Evolutionary conservation across 2,888 invertebrate species (phyloP), one percentile per base, ranked within the genome.

Genomic region (Parnassius orleans): DNA sequence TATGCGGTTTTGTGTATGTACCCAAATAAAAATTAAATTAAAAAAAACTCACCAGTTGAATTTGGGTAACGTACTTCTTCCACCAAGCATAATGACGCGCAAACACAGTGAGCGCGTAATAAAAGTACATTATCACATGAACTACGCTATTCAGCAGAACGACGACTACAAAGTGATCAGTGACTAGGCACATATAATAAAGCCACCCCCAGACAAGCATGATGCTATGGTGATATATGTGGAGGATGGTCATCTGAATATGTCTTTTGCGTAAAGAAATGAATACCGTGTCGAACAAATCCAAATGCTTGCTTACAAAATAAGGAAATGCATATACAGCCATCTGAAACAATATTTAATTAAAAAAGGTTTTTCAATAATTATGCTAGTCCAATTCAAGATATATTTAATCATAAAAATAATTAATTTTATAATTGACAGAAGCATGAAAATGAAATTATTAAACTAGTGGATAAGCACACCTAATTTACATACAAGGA

Each of bases 191-290:
- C 86, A 95, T 94, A 41, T 95, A 82, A 67, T 95, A 95, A 43
- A 95, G 93, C 96, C 96, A 97, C 0, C 94, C 94, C 91, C 95
- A 94, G n/a, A 95, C 80, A 41, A 95, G 95, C 86, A 95, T 96
- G 33, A 94, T 88, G 0, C 94, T 91, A 79, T 98, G 98, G 83
- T 98, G 98, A 78, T 97, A 97, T 0, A 98, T 94, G 75, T 98
- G 98, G 10, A 98, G 93, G 77, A 97, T 96, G 0, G 97, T 94
- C 0, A 98, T 94, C 86, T 98, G 98, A 59, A 94, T 82, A 90
- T 93, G 72, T 87, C 93, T 84, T 84, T 98, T 98, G 10, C 98
- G 93, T 66, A 98, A 88, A 9, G 97, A 96, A 82, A 98, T 98
- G 88, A 98, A 98, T 0, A 96, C 94, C 0, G 96, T 96, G 73